Evolutionary conservation across 2,888 invertebrate species (phyloP).

Genomic region (Tenthredo notha): DNA sequence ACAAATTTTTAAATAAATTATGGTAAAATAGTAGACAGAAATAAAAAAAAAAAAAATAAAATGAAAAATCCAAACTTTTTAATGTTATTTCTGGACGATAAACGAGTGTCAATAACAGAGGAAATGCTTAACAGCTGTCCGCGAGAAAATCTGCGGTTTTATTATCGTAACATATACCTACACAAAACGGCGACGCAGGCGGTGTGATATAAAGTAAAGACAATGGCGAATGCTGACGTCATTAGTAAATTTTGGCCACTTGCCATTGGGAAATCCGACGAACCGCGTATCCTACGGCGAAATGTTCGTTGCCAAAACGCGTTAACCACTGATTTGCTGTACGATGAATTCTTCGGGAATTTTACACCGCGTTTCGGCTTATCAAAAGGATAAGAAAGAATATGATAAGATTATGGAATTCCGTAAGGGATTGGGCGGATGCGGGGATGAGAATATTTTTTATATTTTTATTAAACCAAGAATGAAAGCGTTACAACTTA

Average conservation of each 20-base stretch:
- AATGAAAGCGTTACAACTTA: neutral
- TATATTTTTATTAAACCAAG: neutral
- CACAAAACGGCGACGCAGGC: neutral
- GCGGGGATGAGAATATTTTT: neutral
- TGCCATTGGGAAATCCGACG: constrained; percentile 42
- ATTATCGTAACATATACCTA: neutral
- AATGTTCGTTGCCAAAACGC: constrained; percentile 42
- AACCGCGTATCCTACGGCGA: neutral
- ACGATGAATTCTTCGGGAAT: constrained; percentile 12
- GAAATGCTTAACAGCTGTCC: constrained; percentile 14
- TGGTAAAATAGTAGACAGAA: neutral
- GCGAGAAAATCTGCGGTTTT: neutral
- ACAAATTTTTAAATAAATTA: neutral
- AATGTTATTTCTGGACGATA: neutral
- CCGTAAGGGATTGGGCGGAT: too few species aligned
- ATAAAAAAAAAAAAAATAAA: neutral
- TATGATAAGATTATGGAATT: neutral
- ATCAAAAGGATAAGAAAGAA: neutral
- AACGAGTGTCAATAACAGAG: neutral
- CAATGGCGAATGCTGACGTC: constrained; percentile 48
- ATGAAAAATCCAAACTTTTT: neutral
- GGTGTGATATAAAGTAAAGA: constrained; percentile 40
- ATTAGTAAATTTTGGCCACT: constrained; percentile 30
- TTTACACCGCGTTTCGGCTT: neutral
- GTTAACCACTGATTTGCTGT: constrained; percentile 43